Evolutionary conservation across 1,140 invertebrate species (phyloP).

Genomic region (Palaemon carinicauda): DNA sequence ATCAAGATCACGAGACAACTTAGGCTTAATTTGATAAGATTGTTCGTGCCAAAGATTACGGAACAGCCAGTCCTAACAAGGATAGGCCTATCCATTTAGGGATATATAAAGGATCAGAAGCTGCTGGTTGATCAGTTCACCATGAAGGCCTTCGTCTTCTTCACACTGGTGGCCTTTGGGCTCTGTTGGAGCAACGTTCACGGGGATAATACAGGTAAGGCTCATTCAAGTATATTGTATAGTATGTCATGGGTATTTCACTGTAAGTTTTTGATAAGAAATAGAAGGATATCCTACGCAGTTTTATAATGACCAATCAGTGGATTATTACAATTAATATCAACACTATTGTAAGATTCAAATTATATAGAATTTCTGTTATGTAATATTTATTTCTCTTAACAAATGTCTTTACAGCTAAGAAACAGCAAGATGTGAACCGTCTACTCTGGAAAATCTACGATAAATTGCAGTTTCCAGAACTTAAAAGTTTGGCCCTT

Average conservation of each 20-base stretch:
- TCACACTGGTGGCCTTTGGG: background rate
- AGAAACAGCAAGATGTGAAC: constrained; percentile 46
- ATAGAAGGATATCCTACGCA: too few relatives aligned
- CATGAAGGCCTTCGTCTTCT: constrained; percentile 18
- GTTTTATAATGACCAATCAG: too few relatives aligned
- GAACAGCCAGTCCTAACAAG: too few relatives aligned
- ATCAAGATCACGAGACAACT: too few relatives aligned
- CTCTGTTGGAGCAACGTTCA: background rate
- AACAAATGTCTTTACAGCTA: background rate
- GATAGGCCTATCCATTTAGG: too few relatives aligned
- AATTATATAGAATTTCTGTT: background rate
- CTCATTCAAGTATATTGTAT: background rate
- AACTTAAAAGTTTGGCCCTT: background rate
- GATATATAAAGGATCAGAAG: background rate
- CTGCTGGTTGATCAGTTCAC: background rate
- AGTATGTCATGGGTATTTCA: too few relatives aligned
- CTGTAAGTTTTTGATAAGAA: too few relatives aligned
- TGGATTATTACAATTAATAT: background rate
- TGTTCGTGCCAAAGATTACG: too few relatives aligned
- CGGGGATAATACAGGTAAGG: background rate
- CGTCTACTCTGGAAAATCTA: constrained; percentile 24
- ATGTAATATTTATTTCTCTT: background rate
- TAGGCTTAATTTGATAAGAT: too few relatives aligned
- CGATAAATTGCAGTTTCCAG: constrained; percentile 9
- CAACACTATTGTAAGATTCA: too few relatives aligned